Percentiles rank a stretch among this genome's conserved stretches.
phyloP scores from a whole-genome alignment of 2,797 vertebrate species.

The Poeciliopsis gracilis region DNA sequence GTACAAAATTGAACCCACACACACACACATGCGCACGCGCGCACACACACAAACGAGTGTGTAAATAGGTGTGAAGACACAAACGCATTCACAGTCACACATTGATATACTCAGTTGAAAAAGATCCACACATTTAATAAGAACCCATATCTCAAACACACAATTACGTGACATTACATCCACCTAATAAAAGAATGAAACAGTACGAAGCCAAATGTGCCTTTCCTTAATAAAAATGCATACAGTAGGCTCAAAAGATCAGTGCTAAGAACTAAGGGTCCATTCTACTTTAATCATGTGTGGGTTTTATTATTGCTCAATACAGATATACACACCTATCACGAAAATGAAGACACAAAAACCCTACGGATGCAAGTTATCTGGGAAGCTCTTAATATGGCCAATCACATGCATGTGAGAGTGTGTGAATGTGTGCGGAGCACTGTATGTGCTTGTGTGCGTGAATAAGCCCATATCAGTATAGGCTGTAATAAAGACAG shows the following conservation, averaged over 20 bases:
- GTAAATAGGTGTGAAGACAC: conserved; percentile 35
- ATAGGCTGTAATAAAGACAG: conserved; percentile 83
- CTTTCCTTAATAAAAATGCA: conserved; percentile 82
- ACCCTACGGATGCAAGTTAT: conserved; percentile 71
- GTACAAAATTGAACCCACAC: conserved; percentile 16
- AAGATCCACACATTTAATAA: conserved; percentile 16
- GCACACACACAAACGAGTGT: conserved; percentile 17
- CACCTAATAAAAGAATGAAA: conserved; percentile 76
- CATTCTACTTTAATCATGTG: conserved; percentile 82
- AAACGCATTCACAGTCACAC: conserved; percentile 28
- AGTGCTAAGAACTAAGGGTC: conserved; percentile 78
- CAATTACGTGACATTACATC: conserved; percentile 75
- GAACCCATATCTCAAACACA: conserved; percentile 14
- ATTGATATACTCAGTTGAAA: conserved; percentile 19
- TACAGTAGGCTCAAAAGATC: conserved; percentile 81
- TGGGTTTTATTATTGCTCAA: conserved; percentile 81
- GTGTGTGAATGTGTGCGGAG: conserved; percentile 50
- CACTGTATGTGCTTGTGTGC: conserved; percentile 57
- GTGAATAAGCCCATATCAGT: conserved; percentile 79
- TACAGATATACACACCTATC: conserved; percentile 77
- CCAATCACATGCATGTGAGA: conserved; percentile 73
- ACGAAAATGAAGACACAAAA: conserved; percentile 77
- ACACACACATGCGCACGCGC: conserved; percentile 8
- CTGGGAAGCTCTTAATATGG: conserved; percentile 79
- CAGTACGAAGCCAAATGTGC: conserved; percentile 72